phyloP scores from a whole-genome alignment of 1,140 invertebrate species.

The Halictus rubicundus region DNA sequence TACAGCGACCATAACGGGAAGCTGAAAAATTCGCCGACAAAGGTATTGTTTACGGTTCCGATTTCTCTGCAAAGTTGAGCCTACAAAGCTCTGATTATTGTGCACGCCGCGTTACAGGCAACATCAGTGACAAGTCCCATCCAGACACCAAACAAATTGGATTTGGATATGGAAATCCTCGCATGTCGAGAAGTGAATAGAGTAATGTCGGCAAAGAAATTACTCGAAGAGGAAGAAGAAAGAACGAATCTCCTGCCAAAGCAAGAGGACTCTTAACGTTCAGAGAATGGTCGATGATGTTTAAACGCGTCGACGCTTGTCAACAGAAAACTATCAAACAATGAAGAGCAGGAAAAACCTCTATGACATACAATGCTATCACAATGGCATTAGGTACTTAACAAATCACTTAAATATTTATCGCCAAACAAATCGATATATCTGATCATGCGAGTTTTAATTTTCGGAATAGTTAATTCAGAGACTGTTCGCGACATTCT shows the following conservation, averaged over 20 bases:
- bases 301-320: slow-evolving; percentile 45
- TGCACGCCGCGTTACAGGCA: slow-evolving; percentile 25
- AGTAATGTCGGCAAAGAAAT: slow-evolving; percentile 62
- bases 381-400: slow-evolving; percentile 72
- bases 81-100: no score
- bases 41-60: slow-evolving; percentile 57
- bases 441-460: slow-evolving; percentile 31
- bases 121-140: slow-evolving; percentile 47
- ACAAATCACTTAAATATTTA: slow-evolving; percentile 64
- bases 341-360: slow-evolving; percentile 61
- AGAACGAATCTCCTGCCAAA: slow-evolving; percentile 70
- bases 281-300: slow-evolving; percentile 67
- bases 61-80: no score
- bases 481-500: slow-evolving; percentile 38
- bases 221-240: slow-evolving; percentile 67
- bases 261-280: slow-evolving; percentile 75
- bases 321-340: slow-evolving; percentile 51
- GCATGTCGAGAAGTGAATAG: slow-evolving; percentile 62
- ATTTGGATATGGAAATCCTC: slow-evolving; percentile 66
- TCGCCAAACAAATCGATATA: slow-evolving; percentile 24
- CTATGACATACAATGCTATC: slow-evolving; percentile 70
- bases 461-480: slow-evolving; percentile 43
- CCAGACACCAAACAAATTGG: slow-evolving; percentile 58
- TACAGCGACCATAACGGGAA: slow-evolving; percentile 74
- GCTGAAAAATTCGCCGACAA: slow-evolving; percentile 72